Evolutionary conservation across 2,888 invertebrate genomes (phyloP), one percentile per base, ranked within the genome.

Genomic region (Tridacna crocea): DNA sequence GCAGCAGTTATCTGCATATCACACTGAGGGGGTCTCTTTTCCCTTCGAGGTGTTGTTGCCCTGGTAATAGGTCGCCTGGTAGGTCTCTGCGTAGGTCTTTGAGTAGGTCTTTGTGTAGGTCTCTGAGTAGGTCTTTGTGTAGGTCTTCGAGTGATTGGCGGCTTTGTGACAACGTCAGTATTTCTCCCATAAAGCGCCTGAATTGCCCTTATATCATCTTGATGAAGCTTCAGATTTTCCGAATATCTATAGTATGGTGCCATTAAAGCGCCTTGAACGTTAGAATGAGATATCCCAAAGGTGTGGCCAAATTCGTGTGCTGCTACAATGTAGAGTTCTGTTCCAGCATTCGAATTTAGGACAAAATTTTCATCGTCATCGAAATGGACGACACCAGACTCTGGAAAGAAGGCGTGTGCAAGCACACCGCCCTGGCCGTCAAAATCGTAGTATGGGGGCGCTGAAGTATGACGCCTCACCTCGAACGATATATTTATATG

Each of bases 281-380:
- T 86, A 0, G 83, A 82, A 60, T 86, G 86, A 10, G 83, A 83
- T 24, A 86, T 86, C 2, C 86, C 86, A 4, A 86, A 70, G 19
- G 86, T 86, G 75, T 86, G 86, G 1, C 86, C 86, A 51, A 86
- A 86, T 55, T 86, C 86, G 61, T 86, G 86, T 0, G 86, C 86
- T 6, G 86, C 86, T 8, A 86, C 86, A 12, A 86, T 86, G 36
- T 72, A 86, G n/a, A 86, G 70, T 51, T 86, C 86, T 6, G 81
- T 83, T 13, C 83, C 79, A n/a, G 46, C 0, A 48, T 77, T 24
- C 15, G 27, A 22, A 26, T 68, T 61, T 1, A 86, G 73, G 4
- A 81, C 82, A 61, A 77, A 86, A n/a, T 68, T n/a, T 75, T 86
- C 86, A 27, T 83, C 83, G 58, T 86, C 86, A 36, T 86, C 86